phyloP scores from a whole-genome alignment of 2,113 vertebrate genomes.

The Ahaetulla prasina region DNA sequence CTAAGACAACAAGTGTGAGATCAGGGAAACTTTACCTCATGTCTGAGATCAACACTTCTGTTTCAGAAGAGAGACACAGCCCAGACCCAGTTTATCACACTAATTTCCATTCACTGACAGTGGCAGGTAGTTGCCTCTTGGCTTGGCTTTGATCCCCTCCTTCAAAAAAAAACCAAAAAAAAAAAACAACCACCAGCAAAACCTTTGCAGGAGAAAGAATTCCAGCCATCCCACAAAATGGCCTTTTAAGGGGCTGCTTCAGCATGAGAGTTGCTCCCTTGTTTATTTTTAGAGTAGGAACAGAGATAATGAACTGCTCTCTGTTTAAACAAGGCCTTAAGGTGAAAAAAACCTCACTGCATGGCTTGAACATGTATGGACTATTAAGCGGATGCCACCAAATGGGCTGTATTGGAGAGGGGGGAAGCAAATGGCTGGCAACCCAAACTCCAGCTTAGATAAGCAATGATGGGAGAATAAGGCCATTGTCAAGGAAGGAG shows the following conservation, averaged over 20 bases:
- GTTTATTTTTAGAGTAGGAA: slow-evolving; percentile 35
- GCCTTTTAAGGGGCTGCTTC: slow-evolving; percentile 52
- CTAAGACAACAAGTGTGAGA: slow-evolving; percentile 48
- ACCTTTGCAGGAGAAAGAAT: slow-evolving; percentile 2
- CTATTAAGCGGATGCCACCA: not conserved
- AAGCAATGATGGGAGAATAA: not conserved
- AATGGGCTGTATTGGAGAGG: not conserved
- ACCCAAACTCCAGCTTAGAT: not conserved
- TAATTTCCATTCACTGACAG: slow-evolving; percentile 34
- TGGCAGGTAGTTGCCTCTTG: slow-evolving; percentile 42
- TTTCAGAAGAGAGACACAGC: slow-evolving; percentile 49
- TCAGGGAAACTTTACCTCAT: slow-evolving; percentile 53
- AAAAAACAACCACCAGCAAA: not conserved
- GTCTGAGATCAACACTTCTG: slow-evolving; percentile 47
- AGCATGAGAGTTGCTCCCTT: slow-evolving; percentile 26
- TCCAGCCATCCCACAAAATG: not conserved
- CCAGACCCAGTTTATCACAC: slow-evolving; percentile 15
- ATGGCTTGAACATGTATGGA: not conserved
- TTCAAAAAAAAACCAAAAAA: not conserved
- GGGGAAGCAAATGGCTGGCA: not conserved
- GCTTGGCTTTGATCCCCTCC: slow-evolving; percentile 37
- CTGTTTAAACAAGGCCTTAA: not conserved
- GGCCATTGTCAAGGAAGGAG: not conserved
- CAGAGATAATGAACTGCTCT: not conserved
- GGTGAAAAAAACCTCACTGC: not conserved